phyloP scores from a whole-genome alignment of 2,113 vertebrate species.

The Prietella phreatophila region DNA sequence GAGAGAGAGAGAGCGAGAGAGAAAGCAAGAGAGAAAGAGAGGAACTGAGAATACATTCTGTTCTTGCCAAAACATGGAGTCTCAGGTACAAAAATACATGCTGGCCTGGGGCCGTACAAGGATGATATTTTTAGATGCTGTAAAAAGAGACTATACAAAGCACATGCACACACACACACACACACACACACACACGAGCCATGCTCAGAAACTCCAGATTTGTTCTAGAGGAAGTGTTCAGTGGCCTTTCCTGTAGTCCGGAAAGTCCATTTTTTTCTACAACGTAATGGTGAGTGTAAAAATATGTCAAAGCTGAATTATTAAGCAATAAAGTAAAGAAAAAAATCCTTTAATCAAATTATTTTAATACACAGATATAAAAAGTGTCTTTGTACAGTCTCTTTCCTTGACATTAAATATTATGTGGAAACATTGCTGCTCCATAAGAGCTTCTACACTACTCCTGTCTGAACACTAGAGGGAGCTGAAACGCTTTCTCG shows the following conservation, averaged over 20 bases:
- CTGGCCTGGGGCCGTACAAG: neutral
- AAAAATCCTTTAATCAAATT: neutral
- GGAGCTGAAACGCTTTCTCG: neutral
- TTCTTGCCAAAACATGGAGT: neutral
- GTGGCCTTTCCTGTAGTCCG: neutral
- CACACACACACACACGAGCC: neutral
- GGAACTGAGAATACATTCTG: conserved; percentile 48
- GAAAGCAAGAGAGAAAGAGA: conserved; percentile 33
- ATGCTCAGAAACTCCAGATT: neutral
- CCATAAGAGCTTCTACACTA: neutral
- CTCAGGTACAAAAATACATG: conserved; percentile 30
- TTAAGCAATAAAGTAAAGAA: neutral
- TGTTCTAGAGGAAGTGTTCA: neutral
- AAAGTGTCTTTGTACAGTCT: too few species aligned
- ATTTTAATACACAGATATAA: neutral
- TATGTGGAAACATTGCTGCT: neutral
- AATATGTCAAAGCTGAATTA: neutral
- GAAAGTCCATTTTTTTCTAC: neutral
- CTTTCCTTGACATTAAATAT: neutral
- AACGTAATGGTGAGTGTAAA: neutral
- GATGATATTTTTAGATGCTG: conserved; percentile 39
- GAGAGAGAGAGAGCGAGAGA: conserved; percentile 29
- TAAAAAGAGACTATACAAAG: neutral
- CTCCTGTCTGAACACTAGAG: neutral
- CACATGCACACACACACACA: neutral